Base-by-base conservation (phyloP, 2,888 invertebrate species). In the Ophion ellenae region DNA sequence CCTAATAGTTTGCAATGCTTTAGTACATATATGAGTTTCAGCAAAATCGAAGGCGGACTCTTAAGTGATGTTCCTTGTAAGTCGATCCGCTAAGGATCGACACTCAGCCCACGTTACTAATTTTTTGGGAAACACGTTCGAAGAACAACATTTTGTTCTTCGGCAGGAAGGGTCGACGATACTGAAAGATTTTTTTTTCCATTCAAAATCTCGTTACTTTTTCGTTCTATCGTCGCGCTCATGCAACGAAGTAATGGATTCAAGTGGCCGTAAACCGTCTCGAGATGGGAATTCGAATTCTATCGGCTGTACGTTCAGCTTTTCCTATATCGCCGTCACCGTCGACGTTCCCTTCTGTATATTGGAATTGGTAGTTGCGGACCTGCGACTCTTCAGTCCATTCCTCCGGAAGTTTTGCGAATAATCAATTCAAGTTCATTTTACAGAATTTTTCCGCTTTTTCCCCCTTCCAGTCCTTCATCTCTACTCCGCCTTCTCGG, bases 391-490 rank as follows among this genome's bases (percentile, higher is more conserved):
- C 53, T 53, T 53, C 17, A 53, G 53, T 53, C 53, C 53, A 53
- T 14, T 61, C 40, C 53, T 61, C 73, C 53, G 69, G 74, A 79
- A 36, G 67, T 36, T 36, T 78, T 47, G 11, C 74, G 81, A 53
- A 74, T 81, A 77, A 78, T 81, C 81, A 74, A 85, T 77, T 67
- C 45, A 9, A 74, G 45, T 59, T 47, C 70, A 40, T 66, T 71
- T 70, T 36, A 20, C 64, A 24, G 47, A 36, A 64, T 59, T 79
- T 20, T 57, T 36, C 20, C 28, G 2, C 6, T 71, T 66, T 14
- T 36, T 76, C 24, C 10, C 17, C 36, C 63, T 75, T 69, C 70
- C 40, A 53, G 11, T 45, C 11, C 40, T 17, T 24, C 67, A 47
- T 20, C 20, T 14, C 28, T 11, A n/a, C 53, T 40, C 6, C 59